These are phyloP conservation scores for Pogonophryne albipinna DNA, from an alignment of 2,797 vertebrate species.

Conservation along the genomic window DNA sequence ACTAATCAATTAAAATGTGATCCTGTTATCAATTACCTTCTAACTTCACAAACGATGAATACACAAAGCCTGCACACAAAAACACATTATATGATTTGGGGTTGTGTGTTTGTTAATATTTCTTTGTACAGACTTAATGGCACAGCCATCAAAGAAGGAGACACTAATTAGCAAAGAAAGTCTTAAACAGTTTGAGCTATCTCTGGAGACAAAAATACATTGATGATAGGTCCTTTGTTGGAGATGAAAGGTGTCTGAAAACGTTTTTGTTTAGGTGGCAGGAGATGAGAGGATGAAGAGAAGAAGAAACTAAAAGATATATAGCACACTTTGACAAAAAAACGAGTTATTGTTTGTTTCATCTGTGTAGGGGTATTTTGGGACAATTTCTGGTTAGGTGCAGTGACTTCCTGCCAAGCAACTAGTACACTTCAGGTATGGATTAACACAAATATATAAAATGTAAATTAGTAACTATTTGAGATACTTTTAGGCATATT, in stretches of 20 bases:
- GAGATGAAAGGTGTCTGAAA: conserved; percentile 37
- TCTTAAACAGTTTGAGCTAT: conserved; percentile 39
- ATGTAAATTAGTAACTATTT: not conserved
- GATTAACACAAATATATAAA: not conserved
- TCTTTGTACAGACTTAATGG: conserved; percentile 23
- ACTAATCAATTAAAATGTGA: conserved; percentile 40
- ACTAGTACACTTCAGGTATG: not conserved
- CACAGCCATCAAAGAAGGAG: conserved; percentile 40
- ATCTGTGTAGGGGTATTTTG: not conserved
- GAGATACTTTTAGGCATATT: not conserved
- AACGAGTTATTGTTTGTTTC: no score
- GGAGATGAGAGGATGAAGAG: not conserved
- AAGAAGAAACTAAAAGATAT: not conserved
- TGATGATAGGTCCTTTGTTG: conserved; percentile 32
- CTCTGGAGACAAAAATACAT: conserved; percentile 40
- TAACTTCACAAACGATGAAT: conserved; percentile 5
- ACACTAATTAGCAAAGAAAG: conserved; percentile 52
- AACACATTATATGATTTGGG: conserved; percentile 11
- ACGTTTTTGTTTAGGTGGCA: conserved; percentile 33
- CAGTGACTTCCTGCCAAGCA: not conserved
- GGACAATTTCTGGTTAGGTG: not conserved
- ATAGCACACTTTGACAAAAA: not conserved
- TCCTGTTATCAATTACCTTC: conserved; percentile 19
- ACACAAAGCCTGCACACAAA: conserved; percentile 2
- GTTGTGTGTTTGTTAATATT: conserved; percentile 30